These are phyloP conservation scores for Columbina picui DNA, from an alignment of 2,113 vertebrate genomes.

Conservation along the genomic window DNA sequence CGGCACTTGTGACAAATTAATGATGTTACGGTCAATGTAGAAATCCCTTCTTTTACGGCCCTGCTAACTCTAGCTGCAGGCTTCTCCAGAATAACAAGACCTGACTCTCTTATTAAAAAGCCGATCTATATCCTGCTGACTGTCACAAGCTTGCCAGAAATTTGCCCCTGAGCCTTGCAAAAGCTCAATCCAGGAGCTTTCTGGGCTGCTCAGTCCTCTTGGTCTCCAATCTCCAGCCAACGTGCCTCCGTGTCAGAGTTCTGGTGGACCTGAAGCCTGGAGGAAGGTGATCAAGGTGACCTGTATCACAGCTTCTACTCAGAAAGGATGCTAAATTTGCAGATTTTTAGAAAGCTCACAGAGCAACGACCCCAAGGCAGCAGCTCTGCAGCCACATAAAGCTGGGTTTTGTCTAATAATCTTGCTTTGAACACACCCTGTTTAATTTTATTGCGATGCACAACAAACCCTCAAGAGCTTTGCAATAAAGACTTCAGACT, in stretches of 20 bases:
- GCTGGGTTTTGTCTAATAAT: not conserved
- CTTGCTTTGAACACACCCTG: not conserved
- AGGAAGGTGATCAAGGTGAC: not conserved
- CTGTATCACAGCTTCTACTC: not conserved
- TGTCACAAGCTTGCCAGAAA: not conserved
- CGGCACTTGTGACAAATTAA: not conserved
- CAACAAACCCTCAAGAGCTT: not conserved
- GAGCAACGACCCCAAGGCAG: not conserved
- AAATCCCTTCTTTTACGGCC: not conserved
- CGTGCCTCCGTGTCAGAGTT: not conserved
- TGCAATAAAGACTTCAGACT: not conserved
- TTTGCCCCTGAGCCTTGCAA: not conserved
- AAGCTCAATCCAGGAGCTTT: not conserved
- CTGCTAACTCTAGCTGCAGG: not conserved
- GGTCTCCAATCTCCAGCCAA: not conserved
- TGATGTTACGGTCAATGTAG: not conserved
- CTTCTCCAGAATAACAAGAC: not conserved
- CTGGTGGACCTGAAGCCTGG: not conserved
- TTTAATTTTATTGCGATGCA: not conserved
- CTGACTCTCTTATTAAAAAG: not conserved
- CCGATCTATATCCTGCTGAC: not conserved
- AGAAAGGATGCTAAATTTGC: not conserved
- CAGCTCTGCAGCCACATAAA: not conserved
- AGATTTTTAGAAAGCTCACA: not conserved
- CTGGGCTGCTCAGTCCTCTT: not conserved